Percentiles rank a stretch among this genome's conserved stretches.
These are phyloP conservation scores for Oeneis ivallda DNA, from an alignment of 2,888 invertebrate genomes.

Conservation along the genomic window DNA sequence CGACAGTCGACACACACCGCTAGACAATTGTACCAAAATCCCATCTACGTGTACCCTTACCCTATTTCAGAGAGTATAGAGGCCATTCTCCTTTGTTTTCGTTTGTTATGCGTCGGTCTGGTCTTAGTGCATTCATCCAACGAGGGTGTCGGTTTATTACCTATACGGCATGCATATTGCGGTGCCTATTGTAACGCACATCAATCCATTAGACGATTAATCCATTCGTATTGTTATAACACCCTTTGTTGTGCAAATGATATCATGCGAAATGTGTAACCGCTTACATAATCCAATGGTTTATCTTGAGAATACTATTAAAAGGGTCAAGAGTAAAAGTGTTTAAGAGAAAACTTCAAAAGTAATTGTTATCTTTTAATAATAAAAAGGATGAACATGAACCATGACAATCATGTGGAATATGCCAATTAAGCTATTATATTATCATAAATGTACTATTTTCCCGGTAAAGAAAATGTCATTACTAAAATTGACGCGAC, in stretches of 20 bases:
- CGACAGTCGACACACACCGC: conserved; percentile 65
- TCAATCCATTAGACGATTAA: conserved; percentile 77
- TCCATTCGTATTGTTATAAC: conserved; percentile 61
- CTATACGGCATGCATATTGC: conserved; percentile 75
- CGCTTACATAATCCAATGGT: conserved; percentile 28
- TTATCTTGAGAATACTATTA: conserved; percentile 6
- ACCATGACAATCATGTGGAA: too few relatives aligned
- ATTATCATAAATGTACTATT: too few relatives aligned
- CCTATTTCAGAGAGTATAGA: conserved; percentile 52
- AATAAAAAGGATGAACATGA: too few relatives aligned
- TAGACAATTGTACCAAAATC: conserved; percentile 57
- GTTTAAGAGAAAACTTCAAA: background rate
- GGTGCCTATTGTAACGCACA: conserved; percentile 70
- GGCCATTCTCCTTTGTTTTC: conserved; percentile 47
- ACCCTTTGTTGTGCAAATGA: conserved; percentile 47
- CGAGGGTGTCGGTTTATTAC: conserved; percentile 71
- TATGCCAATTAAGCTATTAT: too few relatives aligned
- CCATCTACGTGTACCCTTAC: conserved; percentile 39
- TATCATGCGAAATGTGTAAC: conserved; percentile 40
- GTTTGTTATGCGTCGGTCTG: conserved; percentile 24
- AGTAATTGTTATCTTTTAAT: too few relatives aligned
- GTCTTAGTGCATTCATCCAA: conserved; percentile 69
- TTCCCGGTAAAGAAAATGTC: background rate
- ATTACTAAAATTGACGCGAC: background rate
- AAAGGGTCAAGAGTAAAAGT: conserved; percentile 17